Evolutionary conservation across 2,888 invertebrate genomes (phyloP).

Genomic region (Rhogogaster chlorosoma): DNA sequence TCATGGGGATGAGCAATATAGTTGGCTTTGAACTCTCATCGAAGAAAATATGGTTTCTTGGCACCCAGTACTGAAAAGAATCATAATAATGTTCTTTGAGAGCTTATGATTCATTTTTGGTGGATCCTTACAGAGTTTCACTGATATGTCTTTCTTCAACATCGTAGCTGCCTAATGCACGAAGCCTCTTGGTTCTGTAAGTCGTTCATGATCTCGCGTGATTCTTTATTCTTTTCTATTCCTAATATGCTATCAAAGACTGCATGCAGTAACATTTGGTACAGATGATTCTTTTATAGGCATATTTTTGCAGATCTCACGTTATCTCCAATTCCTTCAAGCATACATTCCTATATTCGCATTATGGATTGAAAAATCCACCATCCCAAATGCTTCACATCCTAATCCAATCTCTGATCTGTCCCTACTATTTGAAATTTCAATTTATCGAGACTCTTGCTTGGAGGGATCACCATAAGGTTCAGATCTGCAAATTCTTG

Average conservation of each 20-base stretch:
- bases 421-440: background rate
- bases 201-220: background rate
- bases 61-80: background rate
- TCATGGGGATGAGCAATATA: background rate
- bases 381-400: background rate
- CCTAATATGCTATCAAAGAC: too few species aligned
- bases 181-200: background rate
- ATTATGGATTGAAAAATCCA: background rate
- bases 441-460: background rate
- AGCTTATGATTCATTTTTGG: background rate
- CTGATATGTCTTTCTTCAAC: background rate
- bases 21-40: background rate
- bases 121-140: background rate
- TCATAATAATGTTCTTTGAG: background rate
- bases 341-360: background rate
- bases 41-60: background rate
- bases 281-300: background rate
- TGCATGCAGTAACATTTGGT: background rate
- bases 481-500: background rate
- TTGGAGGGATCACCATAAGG: background rate
- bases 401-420: background rate
- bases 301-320: background rate
- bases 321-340: background rate
- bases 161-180: background rate
- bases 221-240: background rate